Evolutionary conservation across 2,797 vertebrate species (phyloP).

Genomic region (Carduelis carduelis): DNA sequence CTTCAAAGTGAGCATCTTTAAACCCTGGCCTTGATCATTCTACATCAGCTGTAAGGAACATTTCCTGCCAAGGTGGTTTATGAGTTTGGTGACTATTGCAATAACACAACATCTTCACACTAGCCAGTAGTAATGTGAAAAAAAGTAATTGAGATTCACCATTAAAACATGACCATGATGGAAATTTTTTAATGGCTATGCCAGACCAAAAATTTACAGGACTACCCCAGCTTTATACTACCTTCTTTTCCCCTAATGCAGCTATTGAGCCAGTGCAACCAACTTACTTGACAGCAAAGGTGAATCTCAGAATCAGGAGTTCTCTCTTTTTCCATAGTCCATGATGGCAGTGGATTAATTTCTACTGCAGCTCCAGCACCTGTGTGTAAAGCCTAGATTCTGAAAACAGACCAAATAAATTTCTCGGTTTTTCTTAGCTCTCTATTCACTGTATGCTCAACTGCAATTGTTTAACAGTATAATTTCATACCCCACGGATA

Average conservation of each 20-base stretch:
- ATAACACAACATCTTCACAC: not conserved
- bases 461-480: not conserved
- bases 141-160: not conserved
- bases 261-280: not conserved
- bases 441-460: not conserved
- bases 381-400: rapidly evolving
- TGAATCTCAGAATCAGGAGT: not conserved
- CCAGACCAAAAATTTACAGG: not conserved
- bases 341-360: not conserved
- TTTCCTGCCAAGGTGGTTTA: not conserved
- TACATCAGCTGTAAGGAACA: not conserved
- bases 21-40: not conserved
- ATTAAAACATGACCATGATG: not conserved
- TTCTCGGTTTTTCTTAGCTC: not conserved
- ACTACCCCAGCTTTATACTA: not conserved
- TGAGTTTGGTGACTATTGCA: not conserved
- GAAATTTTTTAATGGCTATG: not conserved
- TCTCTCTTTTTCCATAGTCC: not conserved
- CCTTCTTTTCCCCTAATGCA: not conserved
- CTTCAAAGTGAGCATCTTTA: not conserved
- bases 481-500: not conserved
- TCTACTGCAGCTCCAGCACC: not conserved
- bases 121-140: not conserved
- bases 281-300: not conserved
- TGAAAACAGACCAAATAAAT: not conserved